Conservation (phyloP, 1,140 invertebrate genomes). For the Scaptomyza hsui region DNA sequence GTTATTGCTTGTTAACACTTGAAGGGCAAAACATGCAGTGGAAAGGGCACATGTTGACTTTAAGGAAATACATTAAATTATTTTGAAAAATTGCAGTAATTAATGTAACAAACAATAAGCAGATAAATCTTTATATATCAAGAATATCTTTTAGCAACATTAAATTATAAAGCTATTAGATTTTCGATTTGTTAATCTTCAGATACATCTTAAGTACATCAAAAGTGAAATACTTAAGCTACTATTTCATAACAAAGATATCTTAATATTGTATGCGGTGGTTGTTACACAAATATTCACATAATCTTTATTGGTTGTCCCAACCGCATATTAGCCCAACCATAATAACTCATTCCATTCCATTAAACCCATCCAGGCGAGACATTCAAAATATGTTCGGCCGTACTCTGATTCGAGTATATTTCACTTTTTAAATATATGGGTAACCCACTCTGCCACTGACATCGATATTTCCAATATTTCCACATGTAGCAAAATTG, state of each 20-base stretch:
- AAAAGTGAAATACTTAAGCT: background rate
- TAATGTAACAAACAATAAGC: too few relatives aligned
- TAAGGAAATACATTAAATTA: background rate
- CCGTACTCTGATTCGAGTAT: constrained; percentile 29
- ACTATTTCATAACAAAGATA: constrained; percentile 6
- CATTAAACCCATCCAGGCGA: constrained; percentile 20
- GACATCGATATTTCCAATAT: constrained; percentile 48
- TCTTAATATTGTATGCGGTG: background rate
- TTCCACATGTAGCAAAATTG: constrained; percentile 46
- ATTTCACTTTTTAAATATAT: constrained; percentile 55
- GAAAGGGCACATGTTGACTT: background rate
- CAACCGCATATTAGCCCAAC: constrained; percentile 12
- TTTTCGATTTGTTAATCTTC: background rate
- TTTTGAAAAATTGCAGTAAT: background rate
- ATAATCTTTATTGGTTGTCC: constrained; percentile 38
- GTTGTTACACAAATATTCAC: background rate
- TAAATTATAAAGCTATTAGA: background rate
- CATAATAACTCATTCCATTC: constrained; percentile 4
- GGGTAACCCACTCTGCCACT: constrained; percentile 11
- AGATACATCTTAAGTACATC: background rate
- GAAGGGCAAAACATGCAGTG: background rate
- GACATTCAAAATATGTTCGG: constrained; percentile 64
- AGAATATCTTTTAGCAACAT: too few relatives aligned
- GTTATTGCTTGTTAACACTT: constrained; percentile 14
- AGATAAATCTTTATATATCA: background rate